Evolutionary conservation across 2,113 vertebrate genomes (phyloP).

Genomic region (Fulmarus glacialis): DNA sequence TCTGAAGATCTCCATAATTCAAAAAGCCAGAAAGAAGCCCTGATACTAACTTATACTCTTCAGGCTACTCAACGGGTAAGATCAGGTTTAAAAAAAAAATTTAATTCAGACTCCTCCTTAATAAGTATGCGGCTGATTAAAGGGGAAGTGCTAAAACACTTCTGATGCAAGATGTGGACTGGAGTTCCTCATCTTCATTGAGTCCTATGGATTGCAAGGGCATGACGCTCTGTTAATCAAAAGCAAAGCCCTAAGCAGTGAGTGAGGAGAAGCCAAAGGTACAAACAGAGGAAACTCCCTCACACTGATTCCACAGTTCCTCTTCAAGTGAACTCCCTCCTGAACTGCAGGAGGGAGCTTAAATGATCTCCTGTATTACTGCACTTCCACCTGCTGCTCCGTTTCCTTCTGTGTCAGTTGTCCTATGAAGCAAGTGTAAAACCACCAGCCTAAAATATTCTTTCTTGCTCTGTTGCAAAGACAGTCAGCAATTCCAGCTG

Average conservation of each 20-base stretch:
- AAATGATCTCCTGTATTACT: not conserved
- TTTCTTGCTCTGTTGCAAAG: not conserved
- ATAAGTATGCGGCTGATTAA: not conserved
- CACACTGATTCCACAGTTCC: not conserved
- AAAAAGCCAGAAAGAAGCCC: not conserved
- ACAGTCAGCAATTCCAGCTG: not conserved
- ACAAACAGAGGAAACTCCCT: slow-evolving; percentile 24
- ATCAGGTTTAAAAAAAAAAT: not conserved
- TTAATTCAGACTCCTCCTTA: not conserved
- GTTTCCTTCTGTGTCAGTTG: not conserved
- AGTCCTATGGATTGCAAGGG: not conserved
- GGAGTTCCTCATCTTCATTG: slow-evolving; percentile 22
- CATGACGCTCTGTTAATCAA: not conserved
- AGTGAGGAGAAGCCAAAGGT: not conserved
- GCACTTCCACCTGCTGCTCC: not conserved
- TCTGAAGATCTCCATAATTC: not conserved
- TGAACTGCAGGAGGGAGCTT: not conserved
- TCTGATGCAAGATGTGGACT: not conserved
- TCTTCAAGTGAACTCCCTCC: not conserved
- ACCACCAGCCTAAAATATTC: not conserved
- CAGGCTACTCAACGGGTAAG: not conserved
- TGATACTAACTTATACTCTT: not conserved
- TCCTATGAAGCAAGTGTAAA: not conserved
- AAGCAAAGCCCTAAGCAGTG: not conserved
- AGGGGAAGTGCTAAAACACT: not conserved